Base-by-base conservation (phyloP, 2,888 invertebrate genomes). In the Isoperla grammatica region DNA sequence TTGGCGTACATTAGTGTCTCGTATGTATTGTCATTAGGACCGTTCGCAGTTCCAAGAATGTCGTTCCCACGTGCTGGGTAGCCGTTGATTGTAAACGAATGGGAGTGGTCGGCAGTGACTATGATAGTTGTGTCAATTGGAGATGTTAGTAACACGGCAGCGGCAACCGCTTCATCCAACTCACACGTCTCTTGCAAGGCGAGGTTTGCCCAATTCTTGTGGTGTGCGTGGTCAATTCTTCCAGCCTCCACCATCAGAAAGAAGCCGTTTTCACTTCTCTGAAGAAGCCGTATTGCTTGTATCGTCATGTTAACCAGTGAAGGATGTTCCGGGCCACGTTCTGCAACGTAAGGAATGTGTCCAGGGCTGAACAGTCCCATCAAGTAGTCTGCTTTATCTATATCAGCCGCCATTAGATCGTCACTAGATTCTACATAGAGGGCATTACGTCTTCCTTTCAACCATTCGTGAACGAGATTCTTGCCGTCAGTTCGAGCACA, bases 71-170 rank as follows among this genome's bases (percentile, higher is more conserved):
- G 75, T 12, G 68, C 65, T 0, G 84, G 79, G 67, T 85, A 85
- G 1, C 85, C 85, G 65, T 82, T 83, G 15, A 84, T 75, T 5
- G 82, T 81, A 49, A 85, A 76, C 1, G 80, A 71, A 69, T 84
- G 84, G 2, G 83, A 82, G 67, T 84, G 84, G 71, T 84, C 84
- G 0, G 84, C 83, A 0, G 84, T 84, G 1, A 84, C 86, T 35
- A 88, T 72, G 4, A 87, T 77, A 23, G 87, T 71, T 0, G 88
- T 87, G 61, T 88, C 85, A 0, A 79, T 22, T 9, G 5, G 48
- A 22, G 19, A 5, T 19, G 48, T 48, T 19, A 22, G 5, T 2
- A 11, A 19, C 23, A 80, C 49, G 0, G 85, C 85, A 1, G 73
- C 75, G 61, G 76, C 70, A 0, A 88, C 78, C 0, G 87, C 86